Evolutionary conservation across 2,797 vertebrate species (phyloP), one percentile per base, ranked within the genome.

Genomic region (Poeciliopsis presidionis): DNA sequence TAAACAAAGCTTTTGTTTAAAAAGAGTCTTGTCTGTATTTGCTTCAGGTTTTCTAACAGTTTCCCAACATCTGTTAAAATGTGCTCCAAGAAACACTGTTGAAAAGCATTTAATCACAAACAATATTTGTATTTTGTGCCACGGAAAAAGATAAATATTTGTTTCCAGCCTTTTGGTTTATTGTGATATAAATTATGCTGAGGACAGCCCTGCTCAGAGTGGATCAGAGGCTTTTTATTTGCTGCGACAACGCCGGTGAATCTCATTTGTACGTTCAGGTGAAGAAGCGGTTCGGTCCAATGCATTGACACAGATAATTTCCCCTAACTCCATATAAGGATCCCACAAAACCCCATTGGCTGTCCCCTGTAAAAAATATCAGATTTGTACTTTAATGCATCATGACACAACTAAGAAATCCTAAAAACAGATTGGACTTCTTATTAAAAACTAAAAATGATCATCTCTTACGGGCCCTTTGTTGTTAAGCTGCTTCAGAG

Each of bases 241-340:
- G 93, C 86, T 85, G 87, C 91, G 92, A 91, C 93, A 92, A 90
- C 89, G 74, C 90, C 90, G 85, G 77, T 87, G 89, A 89, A 83
- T 89, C 92, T 95, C 93, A 93, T 96, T 94, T 95, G 89, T 93
- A 92, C 92, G 91, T 94, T 91, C 89, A 91, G 91, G 92, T 93
- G 92, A 95, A 94, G 89, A 91, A 93, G 91, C 90, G 92, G 92
- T 95, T 94, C 91, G 87, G 88, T 92, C 87, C 92, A 89, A 94
- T 94, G 92, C 92, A 89, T 91, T 90, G 94, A 94, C 94, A 94
- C 90, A 92, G 91, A 94, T 94, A 91, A 95, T 95, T 95, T 94
- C 90, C 93, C 82, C 80, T 78, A 85, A 90, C n/a, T n/a, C n/a
- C n/a, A 14, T 59, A 59, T 57, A 30, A 1, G n/a, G 11, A 28